phyloP scores from a whole-genome alignment of 1,140 invertebrate genomes.

The Phenacoccus solenopsis region DNA sequence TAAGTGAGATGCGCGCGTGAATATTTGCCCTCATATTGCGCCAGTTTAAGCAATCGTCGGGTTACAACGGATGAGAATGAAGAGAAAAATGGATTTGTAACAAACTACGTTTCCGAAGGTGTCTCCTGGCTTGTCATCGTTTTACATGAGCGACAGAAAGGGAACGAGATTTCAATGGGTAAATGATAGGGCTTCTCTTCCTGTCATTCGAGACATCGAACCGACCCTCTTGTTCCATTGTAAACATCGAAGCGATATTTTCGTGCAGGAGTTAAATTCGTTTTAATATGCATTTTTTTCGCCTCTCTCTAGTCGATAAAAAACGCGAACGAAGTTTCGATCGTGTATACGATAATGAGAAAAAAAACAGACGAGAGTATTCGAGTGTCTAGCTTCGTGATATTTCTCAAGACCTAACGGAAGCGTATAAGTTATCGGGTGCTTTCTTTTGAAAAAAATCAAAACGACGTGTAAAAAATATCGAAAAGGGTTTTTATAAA shows the following conservation, averaged over 20 bases:
- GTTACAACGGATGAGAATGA: not conserved
- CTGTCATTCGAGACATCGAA: not conserved
- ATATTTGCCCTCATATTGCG: too few species aligned
- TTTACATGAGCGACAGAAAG: not conserved
- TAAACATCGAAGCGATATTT: too few species aligned
- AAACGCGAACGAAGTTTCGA: not conserved
- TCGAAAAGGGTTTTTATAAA: not conserved
- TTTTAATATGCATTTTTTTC: conserved; percentile 4
- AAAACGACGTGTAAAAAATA: not conserved
- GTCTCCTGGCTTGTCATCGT: too few species aligned
- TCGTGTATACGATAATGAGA: too few species aligned
- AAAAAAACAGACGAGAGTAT: not conserved
- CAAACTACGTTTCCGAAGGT: not conserved
- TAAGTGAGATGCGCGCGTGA: too few species aligned
- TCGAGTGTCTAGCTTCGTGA: not conserved
- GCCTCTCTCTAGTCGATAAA: not conserved
- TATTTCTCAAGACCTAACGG: not conserved
- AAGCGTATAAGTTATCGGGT: not conserved
- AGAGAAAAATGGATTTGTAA: not conserved
- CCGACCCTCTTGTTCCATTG: too few species aligned
- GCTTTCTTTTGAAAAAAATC: not conserved
- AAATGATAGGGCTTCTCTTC: conserved; percentile 1
- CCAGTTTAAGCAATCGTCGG: not conserved
- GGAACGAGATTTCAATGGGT: not conserved
- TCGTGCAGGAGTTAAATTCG: not conserved